phyloP scores from a whole-genome alignment of 2,113 vertebrate genomes.

The Calyptomena viridis region DNA sequence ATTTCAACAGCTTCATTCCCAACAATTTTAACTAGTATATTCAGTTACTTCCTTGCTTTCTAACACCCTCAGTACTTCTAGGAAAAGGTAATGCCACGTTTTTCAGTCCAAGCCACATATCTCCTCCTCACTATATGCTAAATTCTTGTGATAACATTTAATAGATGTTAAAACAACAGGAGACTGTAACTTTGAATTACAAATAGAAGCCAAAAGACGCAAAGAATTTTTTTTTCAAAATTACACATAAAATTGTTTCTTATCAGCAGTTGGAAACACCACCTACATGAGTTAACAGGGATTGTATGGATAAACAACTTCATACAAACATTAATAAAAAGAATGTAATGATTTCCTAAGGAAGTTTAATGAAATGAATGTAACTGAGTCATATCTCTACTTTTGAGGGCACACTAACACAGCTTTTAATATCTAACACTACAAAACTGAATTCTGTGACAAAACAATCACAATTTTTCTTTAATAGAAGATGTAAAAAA shows the following conservation, averaged over 20 bases:
- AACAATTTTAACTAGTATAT: background rate
- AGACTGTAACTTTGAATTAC: background rate
- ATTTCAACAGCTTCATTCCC: constrained; percentile 4
- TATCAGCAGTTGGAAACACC: background rate
- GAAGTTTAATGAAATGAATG: background rate
- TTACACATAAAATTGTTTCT: background rate
- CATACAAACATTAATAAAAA: background rate
- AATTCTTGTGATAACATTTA: background rate
- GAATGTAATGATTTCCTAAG: background rate
- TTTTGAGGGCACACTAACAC: background rate
- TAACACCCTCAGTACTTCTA: background rate
- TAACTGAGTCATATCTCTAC: background rate
- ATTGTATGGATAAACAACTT: background rate
- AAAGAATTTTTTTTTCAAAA: background rate
- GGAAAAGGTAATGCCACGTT: background rate
- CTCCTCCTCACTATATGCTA: background rate
- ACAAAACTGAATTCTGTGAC: background rate
- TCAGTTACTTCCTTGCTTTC: constrained; percentile 2
- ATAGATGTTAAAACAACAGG: background rate
- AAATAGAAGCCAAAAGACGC: background rate
- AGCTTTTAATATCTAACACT: background rate
- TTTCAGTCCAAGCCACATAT: background rate
- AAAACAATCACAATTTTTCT: background rate
- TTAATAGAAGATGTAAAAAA: background rate
- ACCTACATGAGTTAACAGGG: background rate